phyloP scores from a whole-genome alignment of 2,113 vertebrate genomes.

The Pampusana beccarii region DNA sequence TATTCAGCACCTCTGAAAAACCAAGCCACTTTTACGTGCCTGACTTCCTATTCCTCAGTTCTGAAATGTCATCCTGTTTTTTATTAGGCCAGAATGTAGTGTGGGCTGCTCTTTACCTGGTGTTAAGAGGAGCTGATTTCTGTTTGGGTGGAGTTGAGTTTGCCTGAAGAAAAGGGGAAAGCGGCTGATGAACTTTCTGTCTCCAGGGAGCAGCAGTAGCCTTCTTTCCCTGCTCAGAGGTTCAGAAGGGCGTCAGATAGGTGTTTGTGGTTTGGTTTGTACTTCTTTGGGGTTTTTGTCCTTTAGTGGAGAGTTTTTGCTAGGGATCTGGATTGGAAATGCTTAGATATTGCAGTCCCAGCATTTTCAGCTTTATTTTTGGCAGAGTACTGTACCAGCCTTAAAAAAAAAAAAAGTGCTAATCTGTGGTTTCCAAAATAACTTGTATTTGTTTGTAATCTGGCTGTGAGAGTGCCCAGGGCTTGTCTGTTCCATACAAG shows the following conservation, averaged over 20 bases:
- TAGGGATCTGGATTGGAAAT: not conserved
- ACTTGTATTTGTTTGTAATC: not conserved
- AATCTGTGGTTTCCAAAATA: not conserved
- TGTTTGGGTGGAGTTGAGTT: not conserved
- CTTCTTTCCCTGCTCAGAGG: not conserved
- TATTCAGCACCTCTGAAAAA: slow-evolving; percentile 72
- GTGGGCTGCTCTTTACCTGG: not conserved
- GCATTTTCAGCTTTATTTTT: not conserved
- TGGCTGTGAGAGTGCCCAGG: not conserved
- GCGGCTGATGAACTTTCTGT: not conserved
- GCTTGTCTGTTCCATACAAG: not conserved
- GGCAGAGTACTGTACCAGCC: not conserved
- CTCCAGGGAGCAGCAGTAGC: not conserved
- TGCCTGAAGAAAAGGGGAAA: not conserved
- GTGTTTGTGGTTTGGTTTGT: not conserved
- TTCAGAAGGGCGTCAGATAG: not conserved
- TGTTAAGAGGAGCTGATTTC: not conserved
- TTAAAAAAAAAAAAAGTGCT: not conserved
- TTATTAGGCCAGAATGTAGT: not conserved
- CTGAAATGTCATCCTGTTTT: not conserved
- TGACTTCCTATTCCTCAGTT: not conserved
- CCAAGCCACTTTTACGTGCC: slow-evolving; percentile 46
- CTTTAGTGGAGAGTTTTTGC: not conserved
- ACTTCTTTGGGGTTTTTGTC: not conserved
- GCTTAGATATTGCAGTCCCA: not conserved